phyloP scores from a whole-genome alignment of 1,140 invertebrate genomes.

The Drosophila lini region DNA sequence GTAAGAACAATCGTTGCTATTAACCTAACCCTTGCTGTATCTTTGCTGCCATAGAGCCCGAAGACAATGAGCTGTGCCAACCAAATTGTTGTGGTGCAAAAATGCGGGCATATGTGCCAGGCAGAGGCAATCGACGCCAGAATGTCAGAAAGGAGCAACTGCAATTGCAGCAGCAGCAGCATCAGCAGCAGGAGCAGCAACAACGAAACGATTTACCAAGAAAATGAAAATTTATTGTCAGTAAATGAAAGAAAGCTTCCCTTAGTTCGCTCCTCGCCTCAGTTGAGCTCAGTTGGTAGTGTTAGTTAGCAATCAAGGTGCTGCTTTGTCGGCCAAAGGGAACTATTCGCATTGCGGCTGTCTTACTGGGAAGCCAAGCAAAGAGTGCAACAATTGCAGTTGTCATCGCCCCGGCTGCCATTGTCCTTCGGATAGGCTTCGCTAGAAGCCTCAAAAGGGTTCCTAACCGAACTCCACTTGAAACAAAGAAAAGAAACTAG shows the following conservation, averaged over 20 bases:
- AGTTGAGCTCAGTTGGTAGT: constrained; percentile 36
- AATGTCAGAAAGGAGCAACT: constrained; percentile 54
- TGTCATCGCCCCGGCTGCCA: constrained; percentile 40
- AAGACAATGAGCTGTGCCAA: constrained; percentile 78
- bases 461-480: neutral
- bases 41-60: constrained; percentile 17
- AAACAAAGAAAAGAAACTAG: neutral
- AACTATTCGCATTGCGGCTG: constrained; percentile 58
- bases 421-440: constrained; percentile 59
- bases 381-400: constrained; percentile 58
- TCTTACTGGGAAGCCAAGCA: constrained; percentile 39
- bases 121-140: constrained; percentile 71
- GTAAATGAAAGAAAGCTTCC: constrained; percentile 78
- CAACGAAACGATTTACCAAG: constrained; percentile 73
- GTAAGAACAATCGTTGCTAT: neutral
- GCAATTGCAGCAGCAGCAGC: constrained; percentile 33
- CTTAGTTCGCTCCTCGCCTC: constrained; percentile 23
- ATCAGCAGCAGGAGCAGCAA: constrained; percentile 14
- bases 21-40: neutral
- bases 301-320: constrained; percentile 54
- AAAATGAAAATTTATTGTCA: constrained; percentile 84
- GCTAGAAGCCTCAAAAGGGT: constrained; percentile 57
- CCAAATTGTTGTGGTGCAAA: constrained; percentile 83
- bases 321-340: constrained; percentile 47
- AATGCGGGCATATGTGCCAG: constrained; percentile 76